These are phyloP conservation scores for Gallinago paraguaiae DNA, from an alignment of 2,113 vertebrate species.

Conservation along the genomic window DNA sequence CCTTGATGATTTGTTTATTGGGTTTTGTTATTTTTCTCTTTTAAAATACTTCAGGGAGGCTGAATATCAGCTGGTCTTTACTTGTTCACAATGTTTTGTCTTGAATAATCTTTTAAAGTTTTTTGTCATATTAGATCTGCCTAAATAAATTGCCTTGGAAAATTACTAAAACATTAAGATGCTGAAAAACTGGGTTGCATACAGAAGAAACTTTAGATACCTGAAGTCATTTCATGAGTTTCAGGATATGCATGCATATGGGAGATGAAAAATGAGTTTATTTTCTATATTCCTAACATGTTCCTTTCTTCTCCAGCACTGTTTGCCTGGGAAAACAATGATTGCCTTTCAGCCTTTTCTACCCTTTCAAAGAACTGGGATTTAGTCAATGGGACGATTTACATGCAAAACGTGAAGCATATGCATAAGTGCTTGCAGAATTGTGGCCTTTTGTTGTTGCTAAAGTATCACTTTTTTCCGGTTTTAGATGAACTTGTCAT, in stretches of 20 bases:
- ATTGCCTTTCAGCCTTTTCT: slow-evolving; percentile 49
- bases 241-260: background rate
- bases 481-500: slow-evolving; percentile 59
- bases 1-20: background rate
- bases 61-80: background rate
- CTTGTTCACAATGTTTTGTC: background rate
- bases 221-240: background rate
- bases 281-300: slow-evolving; percentile 48
- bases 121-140: background rate
- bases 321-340: slow-evolving; percentile 46
- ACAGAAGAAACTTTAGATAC: background rate
- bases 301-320: slow-evolving; percentile 21
- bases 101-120: background rate
- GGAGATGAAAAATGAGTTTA: slow-evolving; percentile 39
- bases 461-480: slow-evolving; percentile 26
- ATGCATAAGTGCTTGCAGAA: slow-evolving; percentile 43
- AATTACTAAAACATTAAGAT: background rate
- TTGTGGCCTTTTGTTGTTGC: slow-evolving; percentile 16
- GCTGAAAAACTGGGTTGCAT: background rate
- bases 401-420: slow-evolving; percentile 55
- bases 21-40: background rate
- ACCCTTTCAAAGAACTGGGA: slow-evolving; percentile 27
- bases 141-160: background rate
- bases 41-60: background rate
- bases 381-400: slow-evolving; percentile 49